Evolutionary conservation across 2,888 invertebrate genomes (phyloP).

Genomic region (Tethea ocularis): DNA sequence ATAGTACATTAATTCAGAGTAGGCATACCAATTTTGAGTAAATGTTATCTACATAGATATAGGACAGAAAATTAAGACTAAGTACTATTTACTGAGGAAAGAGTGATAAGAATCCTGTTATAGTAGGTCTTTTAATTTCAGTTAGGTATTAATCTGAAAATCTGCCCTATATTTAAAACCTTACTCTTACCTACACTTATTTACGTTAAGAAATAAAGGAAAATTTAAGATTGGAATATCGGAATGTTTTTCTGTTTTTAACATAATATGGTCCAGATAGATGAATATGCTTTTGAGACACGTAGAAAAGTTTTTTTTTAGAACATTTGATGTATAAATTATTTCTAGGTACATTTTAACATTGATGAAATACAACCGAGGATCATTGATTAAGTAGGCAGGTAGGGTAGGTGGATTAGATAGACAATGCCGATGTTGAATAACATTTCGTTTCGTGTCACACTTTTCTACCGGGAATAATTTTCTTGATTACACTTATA

Average conservation of each 20-base stretch:
- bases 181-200: constrained; percentile 1
- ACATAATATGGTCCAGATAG: background rate
- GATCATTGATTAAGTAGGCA: background rate
- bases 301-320: background rate
- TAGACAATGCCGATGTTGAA: background rate
- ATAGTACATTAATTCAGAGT: too few relatives aligned
- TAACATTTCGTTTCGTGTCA: constrained; percentile 19
- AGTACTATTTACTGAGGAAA: too few relatives aligned
- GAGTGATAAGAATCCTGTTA: background rate
- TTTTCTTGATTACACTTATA: constrained; percentile 33
- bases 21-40: too few relatives aligned
- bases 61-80: too few relatives aligned
- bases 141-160: background rate
- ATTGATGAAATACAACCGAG: constrained; percentile 16
- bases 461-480: constrained; percentile 16
- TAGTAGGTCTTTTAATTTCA: background rate
- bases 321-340: background rate
- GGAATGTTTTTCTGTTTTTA: background rate
- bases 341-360: constrained; percentile 12
- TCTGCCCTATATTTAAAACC: background rate
- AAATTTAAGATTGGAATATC: background rate
- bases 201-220: background rate
- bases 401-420: too few relatives aligned
- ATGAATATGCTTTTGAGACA: background rate
- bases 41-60: too few relatives aligned